Conservation (phyloP, 1,140 invertebrate species). For the Amyelois transitella region DNA sequence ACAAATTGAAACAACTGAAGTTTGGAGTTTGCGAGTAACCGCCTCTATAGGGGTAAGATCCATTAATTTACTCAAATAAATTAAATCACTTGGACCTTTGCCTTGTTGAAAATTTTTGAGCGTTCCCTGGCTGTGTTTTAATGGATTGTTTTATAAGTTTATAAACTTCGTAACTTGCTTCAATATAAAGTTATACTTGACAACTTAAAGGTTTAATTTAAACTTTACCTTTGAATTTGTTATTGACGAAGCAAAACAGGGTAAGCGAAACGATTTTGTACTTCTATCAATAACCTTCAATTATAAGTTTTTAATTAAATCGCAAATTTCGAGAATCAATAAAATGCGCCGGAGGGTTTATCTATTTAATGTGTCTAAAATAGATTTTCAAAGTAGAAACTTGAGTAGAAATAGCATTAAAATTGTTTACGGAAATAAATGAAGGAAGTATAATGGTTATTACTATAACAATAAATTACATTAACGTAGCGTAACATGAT, state of each 20-base stretch:
- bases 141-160: constrained; percentile 19
- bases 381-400: not conserved
- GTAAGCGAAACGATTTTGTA: too few relatives aligned
- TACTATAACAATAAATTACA: not conserved
- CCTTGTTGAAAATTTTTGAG: constrained; percentile 30
- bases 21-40: constrained; percentile 45
- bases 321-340: not conserved
- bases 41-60: constrained; percentile 42
- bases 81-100: constrained; percentile 49
- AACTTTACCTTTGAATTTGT: not conserved
- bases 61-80: constrained; percentile 62
- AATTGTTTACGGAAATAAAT: constrained; percentile 9
- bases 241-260: not conserved
- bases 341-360: not conserved
- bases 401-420: not conserved
- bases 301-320: not conserved
- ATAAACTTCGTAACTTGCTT: not conserved
- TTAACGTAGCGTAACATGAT: not conserved
- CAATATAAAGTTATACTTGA: not conserved
- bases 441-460: not conserved
- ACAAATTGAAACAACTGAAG: constrained; percentile 67
- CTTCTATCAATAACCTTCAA: not conserved
- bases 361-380: not conserved
- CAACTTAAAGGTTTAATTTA: not conserved
- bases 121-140: constrained; percentile 14